Percentiles rank a stretch among this genome's conserved stretches.
Evolutionary conservation across 2,113 vertebrate genomes (phyloP).

Genomic region (Sinocyclocheilus rhinocerous): DNA sequence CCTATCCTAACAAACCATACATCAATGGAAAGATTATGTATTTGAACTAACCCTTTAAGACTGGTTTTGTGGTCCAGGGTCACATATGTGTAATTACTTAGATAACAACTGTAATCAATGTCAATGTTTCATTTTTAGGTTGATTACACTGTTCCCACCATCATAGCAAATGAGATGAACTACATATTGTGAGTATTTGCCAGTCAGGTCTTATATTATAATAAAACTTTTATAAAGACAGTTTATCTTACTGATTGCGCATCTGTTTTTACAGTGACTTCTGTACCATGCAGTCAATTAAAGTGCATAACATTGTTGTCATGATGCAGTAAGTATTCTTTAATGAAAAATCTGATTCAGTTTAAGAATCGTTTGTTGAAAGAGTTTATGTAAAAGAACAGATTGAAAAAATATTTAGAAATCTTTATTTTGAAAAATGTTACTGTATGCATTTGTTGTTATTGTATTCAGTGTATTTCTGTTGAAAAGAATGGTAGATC

Average conservation of each 20-base stretch:
- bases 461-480: background rate
- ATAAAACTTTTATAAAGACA: background rate
- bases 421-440: background rate
- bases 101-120: background rate
- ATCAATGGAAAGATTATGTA: no score
- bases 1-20: no score
- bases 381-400: background rate
- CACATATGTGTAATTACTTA: background rate
- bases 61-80: no score
- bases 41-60: no score
- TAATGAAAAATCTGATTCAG: background rate
- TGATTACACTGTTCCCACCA: constrained; percentile 90
- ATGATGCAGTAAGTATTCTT: constrained; percentile 77
- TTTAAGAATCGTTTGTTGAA: background rate
- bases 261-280: constrained; percentile 68
- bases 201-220: background rate
- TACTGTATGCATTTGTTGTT: background rate
- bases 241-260: background rate
- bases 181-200: constrained; percentile 92
- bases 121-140: constrained; percentile 75
- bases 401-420: background rate
- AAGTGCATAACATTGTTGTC: constrained; percentile 80
- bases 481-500: background rate
- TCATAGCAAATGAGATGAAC: constrained; percentile 91
- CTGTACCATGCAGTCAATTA: constrained; percentile 75